These are phyloP conservation scores for Subacronicta megacephala DNA, from an alignment of 2,888 invertebrate genomes.

Conservation along the genomic window DNA sequence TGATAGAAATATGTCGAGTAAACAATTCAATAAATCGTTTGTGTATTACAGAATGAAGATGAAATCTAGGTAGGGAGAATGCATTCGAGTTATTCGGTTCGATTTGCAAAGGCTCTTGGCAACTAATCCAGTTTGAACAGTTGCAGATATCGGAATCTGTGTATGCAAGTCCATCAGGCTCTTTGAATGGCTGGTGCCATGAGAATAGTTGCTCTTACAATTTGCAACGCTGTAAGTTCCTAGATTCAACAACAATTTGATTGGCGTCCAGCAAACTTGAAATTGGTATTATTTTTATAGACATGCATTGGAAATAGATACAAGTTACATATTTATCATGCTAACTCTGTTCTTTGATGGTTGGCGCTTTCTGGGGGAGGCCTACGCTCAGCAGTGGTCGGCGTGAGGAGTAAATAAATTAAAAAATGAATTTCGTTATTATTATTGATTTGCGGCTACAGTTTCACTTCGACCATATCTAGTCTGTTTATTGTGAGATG, in stretches of 20 bases:
- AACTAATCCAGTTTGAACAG: constrained; percentile 70
- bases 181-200: constrained; percentile 56
- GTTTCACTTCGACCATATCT: no score
- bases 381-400: no score
- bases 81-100: constrained; percentile 61
- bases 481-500: no score
- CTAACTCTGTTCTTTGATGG: no score
- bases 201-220: constrained; percentile 65
- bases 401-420: no score
- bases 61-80: constrained; percentile 49
- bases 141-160: constrained; percentile 66
- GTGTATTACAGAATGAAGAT: constrained; percentile 46
- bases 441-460: no score
- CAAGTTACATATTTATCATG: no score
- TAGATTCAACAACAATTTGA: constrained; percentile 60
- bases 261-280: constrained; percentile 3
- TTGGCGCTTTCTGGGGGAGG: no score
- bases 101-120: constrained; percentile 63
- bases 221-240: constrained; percentile 60
- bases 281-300: no score
- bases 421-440: no score
- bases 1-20: constrained; percentile 13
- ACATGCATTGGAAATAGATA: no score
- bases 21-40: constrained; percentile 30
- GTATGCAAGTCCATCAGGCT: constrained; percentile 67